Base-by-base conservation (phyloP, 2,888 invertebrate species). In the Polyommatus icarus region DNA sequence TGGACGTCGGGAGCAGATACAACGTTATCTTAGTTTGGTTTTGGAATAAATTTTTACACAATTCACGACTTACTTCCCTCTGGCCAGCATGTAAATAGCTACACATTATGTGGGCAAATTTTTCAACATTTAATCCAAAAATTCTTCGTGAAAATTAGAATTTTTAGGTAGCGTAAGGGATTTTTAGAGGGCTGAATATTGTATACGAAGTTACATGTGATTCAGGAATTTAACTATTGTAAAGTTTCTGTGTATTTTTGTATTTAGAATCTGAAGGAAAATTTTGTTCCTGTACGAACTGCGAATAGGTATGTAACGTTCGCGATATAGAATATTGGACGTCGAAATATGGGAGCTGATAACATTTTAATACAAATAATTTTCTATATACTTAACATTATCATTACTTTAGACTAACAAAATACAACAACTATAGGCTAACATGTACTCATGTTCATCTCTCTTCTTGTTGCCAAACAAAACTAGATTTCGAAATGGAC, bases 401-500 rank as follows among this genome's bases (percentile, higher is more conserved):
- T 24, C 24, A 24, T 24, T 50, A 10, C 15, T n/a, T n/a, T n/a
- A 50, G 50, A 50, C 12, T 36, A 36, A 40, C 40, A 40, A 40
- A 40, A 10, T 40, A 40, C 46, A 46, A 46, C 46, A 36, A 36
- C 36, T 36, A 36, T 36, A 36, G 1, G 50, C 50, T 50, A 12
- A 50, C 50, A 54, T 4, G 18, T 5, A 15, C 50, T 50, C 50
- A 54, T 15, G 4, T 54, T 54, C 54, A 54, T 5, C 18, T 54
- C 54, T 54, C 4, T 18, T 10, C 3, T 54, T 5, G 5, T 67
- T 67, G 6, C 67, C 0, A 67, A 32, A 29, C 67, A 15, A 24
- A 24, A 67, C 67, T 7, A 32, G 12, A 15, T 73, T 20, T 54
- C 15, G 54, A 79, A 76, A 77, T 67, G 80, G 80, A 59, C 57